Evolutionary conservation across 1,140 invertebrate genomes (phyloP), one percentile per base, ranked within the genome.

Genomic region (Meteorus sp.): DNA sequence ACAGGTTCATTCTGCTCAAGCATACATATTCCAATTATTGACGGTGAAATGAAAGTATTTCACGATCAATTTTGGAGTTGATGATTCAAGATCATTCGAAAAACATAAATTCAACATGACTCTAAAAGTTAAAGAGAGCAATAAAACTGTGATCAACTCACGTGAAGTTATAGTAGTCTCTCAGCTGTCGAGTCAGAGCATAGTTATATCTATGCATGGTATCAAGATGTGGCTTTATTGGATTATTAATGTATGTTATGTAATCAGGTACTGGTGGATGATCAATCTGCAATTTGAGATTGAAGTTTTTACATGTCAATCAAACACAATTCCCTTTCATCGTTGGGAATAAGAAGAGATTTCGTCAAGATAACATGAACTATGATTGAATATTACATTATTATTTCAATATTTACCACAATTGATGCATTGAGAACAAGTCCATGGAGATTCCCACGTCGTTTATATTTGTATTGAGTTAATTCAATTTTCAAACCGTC

Each of bases 81-180:
- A n/a, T n/a, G n/a, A n/a, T n/a, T n/a, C n/a, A n/a, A n/a, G n/a
- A n/a, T n/a, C n/a, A n/a, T n/a, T n/a, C n/a, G n/a, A n/a, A n/a
- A n/a, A n/a, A n/a, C n/a, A n/a, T n/a, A n/a, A n/a, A n/a, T n/a
- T n/a, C n/a, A n/a, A n/a, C n/a, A n/a, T n/a, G n/a, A n/a, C n/a
- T n/a, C n/a, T n/a, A n/a, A n/a, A n/a, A n/a, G n/a, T n/a, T n/a
- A n/a, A n/a, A n/a, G n/a, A n/a, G n/a, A n/a, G n/a, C n/a, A n/a
- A n/a, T n/a, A n/a, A n/a, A n/a, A n/a, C 11, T 19, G 29, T 27
- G 23, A 29, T 33, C 35, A 19, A 61, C 52, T 75, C 79, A 86
- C 83, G 80, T 84, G 62, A 84, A 85, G 75, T 88, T 86, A 63
- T 81, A 88, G 73, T 85, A 84, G 64, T 86, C 83, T 54, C 78